phyloP scores from a whole-genome alignment of 2,888 invertebrate genomes.

The Dermolepida albohirtum region DNA sequence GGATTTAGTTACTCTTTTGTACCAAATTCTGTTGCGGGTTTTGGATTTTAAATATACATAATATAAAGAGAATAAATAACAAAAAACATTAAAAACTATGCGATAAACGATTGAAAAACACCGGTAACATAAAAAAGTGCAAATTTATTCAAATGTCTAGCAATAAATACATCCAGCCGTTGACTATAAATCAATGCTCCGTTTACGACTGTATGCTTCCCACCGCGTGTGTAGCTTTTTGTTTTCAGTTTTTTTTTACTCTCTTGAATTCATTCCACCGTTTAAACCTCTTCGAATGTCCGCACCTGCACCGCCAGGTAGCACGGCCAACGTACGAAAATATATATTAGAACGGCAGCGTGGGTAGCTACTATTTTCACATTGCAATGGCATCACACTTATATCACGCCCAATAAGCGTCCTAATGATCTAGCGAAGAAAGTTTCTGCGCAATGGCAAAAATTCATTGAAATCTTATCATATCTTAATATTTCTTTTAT shows the following conservation, averaged over 20 bases:
- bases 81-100: background rate
- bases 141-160: constrained; percentile 33
- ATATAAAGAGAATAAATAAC: too few relatives aligned
- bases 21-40: too few relatives aligned
- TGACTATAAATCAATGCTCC: constrained; percentile 23
- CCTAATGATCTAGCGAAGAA: constrained; percentile 4
- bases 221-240: constrained; percentile 27
- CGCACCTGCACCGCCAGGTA: constrained; percentile 17
- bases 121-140: constrained; percentile 19
- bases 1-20: too few relatives aligned
- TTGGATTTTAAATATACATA: too few relatives aligned
- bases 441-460: too few relatives aligned
- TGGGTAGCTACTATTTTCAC: constrained; percentile 45
- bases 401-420: constrained; percentile 46
- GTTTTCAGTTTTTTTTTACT: constrained; percentile 14
- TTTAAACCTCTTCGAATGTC: background rate
- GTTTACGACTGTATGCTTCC: constrained; percentile 18
- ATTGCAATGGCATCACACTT: constrained; percentile 38
- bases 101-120: constrained; percentile 21
- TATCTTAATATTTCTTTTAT: too few relatives aligned
- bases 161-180: constrained; percentile 23
- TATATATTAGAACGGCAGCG: constrained; percentile 37
- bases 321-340: constrained; percentile 19
- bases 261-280: constrained; percentile 11
- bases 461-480: too few relatives aligned